Conservation (phyloP, 2,888 invertebrate genomes). For the Callinectes sapidus region DNA sequence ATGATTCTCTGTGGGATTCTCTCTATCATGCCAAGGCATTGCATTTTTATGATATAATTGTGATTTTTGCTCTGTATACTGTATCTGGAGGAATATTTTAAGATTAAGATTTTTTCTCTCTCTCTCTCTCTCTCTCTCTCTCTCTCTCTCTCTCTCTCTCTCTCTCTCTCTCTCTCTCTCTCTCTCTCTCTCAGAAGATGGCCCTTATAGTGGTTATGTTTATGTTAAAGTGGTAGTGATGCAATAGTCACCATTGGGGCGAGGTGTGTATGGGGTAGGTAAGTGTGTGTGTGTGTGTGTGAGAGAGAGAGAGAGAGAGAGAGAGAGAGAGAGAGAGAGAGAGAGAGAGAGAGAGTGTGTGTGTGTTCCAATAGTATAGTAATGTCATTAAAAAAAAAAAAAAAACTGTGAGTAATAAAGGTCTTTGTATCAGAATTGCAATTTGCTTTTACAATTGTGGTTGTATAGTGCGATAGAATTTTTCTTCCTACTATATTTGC, state of each 20-base stretch:
- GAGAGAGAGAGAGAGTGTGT: too few species aligned
- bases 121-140: too few species aligned
- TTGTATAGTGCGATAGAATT: background rate
- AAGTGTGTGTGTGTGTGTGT: background rate
- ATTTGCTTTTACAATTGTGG: background rate
- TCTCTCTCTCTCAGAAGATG: too few species aligned
- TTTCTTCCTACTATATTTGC: background rate
- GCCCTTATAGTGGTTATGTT: too few species aligned
- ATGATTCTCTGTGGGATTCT: background rate
- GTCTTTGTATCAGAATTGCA: background rate
- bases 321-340: too few species aligned
- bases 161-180: too few species aligned
- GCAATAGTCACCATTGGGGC: background rate
- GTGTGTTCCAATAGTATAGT: background rate
- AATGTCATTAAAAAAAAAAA: background rate
- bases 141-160: too few species aligned
- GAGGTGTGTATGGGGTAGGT: background rate
- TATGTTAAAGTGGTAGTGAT: background rate
- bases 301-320: too few species aligned
- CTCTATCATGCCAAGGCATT: background rate
- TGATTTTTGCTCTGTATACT: background rate
- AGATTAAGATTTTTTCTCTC: background rate
- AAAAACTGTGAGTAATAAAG: slow-evolving; percentile 7
- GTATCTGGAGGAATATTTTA: background rate
- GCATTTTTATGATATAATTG: background rate